A percentile compares a stretch with the other conserved stretches of the same genome.
Evolutionary conservation across 2,797 vertebrate genomes (phyloP).

Genomic region (Tadarida brasiliensis): DNA sequence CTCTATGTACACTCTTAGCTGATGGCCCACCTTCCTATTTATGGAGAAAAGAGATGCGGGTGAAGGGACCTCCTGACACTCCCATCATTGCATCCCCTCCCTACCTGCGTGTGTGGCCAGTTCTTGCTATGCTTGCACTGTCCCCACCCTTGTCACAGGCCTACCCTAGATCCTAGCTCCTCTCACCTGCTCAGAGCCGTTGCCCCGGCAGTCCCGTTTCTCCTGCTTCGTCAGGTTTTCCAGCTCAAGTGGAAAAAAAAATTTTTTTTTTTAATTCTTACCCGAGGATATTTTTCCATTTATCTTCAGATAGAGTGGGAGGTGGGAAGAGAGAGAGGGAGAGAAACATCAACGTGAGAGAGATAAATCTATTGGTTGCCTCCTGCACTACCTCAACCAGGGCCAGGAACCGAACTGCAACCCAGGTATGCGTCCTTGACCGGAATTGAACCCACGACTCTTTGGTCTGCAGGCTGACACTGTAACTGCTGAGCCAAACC

Average conservation of each 20-base stretch:
- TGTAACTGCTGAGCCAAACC: too few species aligned
- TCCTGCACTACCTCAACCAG: too few species aligned
- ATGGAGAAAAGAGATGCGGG: not conserved
- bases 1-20: not conserved
- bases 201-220: not conserved
- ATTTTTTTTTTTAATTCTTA: too few species aligned
- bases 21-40: not conserved
- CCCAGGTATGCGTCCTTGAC: too few species aligned
- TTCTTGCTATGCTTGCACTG: not conserved
- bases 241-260: not conserved
- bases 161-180: not conserved
- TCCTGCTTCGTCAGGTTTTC: not conserved
- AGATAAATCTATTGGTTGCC: too few species aligned
- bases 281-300: too few species aligned
- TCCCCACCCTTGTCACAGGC: not conserved
- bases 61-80: not conserved
- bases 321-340: too few species aligned
- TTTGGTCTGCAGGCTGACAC: too few species aligned
- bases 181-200: not conserved
- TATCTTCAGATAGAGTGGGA: too few species aligned
- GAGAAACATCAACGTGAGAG: too few species aligned
- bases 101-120: accelerated
- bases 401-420: too few species aligned
- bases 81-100: accelerated
- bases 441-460: too few species aligned